Evolutionary conservation across 2,888 invertebrate genomes (phyloP), one percentile per base, ranked within the genome.

Genomic region (Drosophila planitibia): DNA sequence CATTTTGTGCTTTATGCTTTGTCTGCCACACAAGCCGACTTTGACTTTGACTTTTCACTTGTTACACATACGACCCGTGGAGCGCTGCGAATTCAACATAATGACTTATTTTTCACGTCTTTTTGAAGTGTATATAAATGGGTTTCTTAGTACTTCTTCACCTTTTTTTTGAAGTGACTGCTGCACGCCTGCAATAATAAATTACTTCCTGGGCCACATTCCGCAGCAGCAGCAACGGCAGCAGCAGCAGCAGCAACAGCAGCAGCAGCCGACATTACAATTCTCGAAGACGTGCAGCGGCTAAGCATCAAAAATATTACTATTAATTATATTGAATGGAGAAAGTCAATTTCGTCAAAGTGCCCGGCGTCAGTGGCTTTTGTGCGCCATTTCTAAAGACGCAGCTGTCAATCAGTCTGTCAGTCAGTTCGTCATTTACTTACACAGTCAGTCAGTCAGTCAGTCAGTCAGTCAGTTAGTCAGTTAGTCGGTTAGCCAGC

Each of bases 281-380:
- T 85, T 88, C 90, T 87, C 39, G 74, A 69, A 80, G 87, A 76
- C 85, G 77, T 84, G 77, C 73, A 39, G 58, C 76, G 76, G 75
- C 77, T 67, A 62, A 68, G 75, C 79, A 77, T 73, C 76, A 70
- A 79, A 82, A 79, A 87, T 89, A 82, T 81, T 85, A 85, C 81
- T 83, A 85, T 89, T 90, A 90, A 90, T 91, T 89, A 91, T 91
- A 89, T 89, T 91, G 89, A 85, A 88, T 88, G 88, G 89, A 89
- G 89, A 89, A 89, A 89, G 89, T 89, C 83, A 89, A 90, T 91
- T 91, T 91, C 85, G 85, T 91, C 81, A 90, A 88, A 86, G 70
- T 79, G 79, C 73, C 73, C 82, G 76, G 81, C 89, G 70, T 86
- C 79, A 79, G 78, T 74, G 74, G 77, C 89, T 89, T 85, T 90